A percentile compares a stretch with the other conserved stretches of the same genome.
phyloP scores from a whole-genome alignment of 2,113 vertebrate species.

The Pangasianodon hypophthalmus region DNA sequence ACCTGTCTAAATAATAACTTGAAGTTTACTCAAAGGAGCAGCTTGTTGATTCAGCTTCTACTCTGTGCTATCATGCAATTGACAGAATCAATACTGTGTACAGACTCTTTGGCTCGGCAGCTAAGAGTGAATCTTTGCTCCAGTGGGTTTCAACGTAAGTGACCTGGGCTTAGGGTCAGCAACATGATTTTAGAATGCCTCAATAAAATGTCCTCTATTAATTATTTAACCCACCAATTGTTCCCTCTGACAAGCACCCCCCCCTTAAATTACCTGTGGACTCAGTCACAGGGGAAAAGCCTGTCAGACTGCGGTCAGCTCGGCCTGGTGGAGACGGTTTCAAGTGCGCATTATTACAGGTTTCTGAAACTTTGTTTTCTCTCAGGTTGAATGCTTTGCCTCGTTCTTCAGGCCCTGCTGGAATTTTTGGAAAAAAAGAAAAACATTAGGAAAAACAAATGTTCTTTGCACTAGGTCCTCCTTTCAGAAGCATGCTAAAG shows the following conservation, averaged over 20 bases:
- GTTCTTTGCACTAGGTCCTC: conserved; percentile 68
- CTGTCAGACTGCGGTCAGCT: conserved; percentile 65
- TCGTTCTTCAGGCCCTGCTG: conserved; percentile 49
- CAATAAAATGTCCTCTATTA: conserved; percentile 72
- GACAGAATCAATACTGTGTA: background rate
- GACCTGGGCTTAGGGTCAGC: conserved; percentile 59
- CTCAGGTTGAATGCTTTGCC: conserved; percentile 25
- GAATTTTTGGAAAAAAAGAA: conserved; percentile 51
- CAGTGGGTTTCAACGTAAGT: conserved; percentile 16
- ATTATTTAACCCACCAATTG: conserved; percentile 73
- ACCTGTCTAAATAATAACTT: background rate
- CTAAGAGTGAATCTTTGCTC: background rate
- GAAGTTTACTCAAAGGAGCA: background rate
- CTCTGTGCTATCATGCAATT: conserved; percentile 5
- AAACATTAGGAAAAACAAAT: conserved; percentile 66
- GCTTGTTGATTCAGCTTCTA: background rate
- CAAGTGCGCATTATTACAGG: conserved; percentile 36
- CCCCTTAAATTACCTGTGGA: conserved; percentile 65
- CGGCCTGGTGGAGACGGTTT: conserved; percentile 39
- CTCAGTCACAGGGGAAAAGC: conserved; percentile 61
- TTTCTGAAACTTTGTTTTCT: conserved; percentile 41
- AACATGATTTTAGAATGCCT: conserved; percentile 58
- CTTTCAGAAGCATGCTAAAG: conserved; percentile 43
- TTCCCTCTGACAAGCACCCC: conserved; percentile 68
- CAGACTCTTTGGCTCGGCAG: background rate